A percentile compares a stretch with the other conserved stretches of the same genome.
Conservation (phyloP, 2,797 vertebrate species). For the Thunnus albacares region DNA sequence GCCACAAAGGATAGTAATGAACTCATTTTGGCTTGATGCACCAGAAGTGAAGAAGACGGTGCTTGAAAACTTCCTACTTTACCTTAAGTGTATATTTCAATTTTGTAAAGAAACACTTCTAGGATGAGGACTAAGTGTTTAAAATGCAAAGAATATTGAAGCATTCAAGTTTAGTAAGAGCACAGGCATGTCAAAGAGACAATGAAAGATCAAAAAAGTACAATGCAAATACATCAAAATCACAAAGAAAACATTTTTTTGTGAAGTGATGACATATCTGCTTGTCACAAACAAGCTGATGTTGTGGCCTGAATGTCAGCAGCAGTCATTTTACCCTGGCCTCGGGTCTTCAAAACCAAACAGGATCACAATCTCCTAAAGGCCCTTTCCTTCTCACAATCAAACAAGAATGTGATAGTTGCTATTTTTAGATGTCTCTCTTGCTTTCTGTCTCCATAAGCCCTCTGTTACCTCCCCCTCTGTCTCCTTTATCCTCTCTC, state of each 20-base stretch:
- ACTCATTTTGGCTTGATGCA: neutral
- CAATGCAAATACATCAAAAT: neutral
- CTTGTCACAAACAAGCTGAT: slow-evolving; percentile 18
- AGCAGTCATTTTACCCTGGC: neutral
- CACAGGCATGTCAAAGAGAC: neutral
- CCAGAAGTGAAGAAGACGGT: neutral
- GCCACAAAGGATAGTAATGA: neutral
- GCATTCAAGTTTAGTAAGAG: neutral
- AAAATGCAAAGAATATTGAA: neutral
- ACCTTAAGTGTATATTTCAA: neutral
- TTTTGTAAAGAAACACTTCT: neutral
- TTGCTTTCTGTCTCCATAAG: slow-evolving; percentile 18
- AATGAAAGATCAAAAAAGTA: neutral
- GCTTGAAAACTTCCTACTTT: neutral
- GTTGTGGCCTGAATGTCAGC: slow-evolving; percentile 9
- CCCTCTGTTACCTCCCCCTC: slow-evolving; percentile 23
- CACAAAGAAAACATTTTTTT: neutral
- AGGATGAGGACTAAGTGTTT: neutral
- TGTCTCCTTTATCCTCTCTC: slow-evolving; percentile 12
- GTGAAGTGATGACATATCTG: neutral
- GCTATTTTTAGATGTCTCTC: slow-evolving; percentile 81
- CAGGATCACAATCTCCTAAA: slow-evolving; percentile 70
- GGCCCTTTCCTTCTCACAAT: slow-evolving; percentile 81
- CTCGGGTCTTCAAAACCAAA: slow-evolving; percentile 49
- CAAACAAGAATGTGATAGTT: slow-evolving; percentile 81